Conservation (phyloP, 2,797 vertebrate genomes). For the Acanthurus leucopareius region DNA sequence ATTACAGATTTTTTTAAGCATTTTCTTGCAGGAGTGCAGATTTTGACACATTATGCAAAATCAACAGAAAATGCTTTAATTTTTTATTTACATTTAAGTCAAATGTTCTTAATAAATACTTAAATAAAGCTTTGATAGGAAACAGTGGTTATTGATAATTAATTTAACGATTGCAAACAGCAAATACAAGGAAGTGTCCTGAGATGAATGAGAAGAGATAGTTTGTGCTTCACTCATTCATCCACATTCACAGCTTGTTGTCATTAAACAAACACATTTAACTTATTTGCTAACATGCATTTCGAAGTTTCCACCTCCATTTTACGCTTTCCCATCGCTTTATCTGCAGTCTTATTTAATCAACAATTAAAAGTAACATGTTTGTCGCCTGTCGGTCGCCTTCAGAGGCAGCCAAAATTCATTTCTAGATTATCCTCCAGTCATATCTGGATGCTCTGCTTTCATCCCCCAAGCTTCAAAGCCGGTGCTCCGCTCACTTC, state of each 20-base stretch:
- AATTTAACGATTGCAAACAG: neutral
- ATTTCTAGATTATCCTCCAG: conserved; percentile 79
- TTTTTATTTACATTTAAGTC: conserved; percentile 3
- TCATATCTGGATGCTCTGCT: conserved; percentile 80
- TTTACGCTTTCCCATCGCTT: conserved; percentile 59
- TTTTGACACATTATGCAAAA: conserved; percentile 26
- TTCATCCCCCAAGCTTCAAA: conserved; percentile 81
- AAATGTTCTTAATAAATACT: conserved; percentile 29
- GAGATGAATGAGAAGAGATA: conserved; percentile 39
- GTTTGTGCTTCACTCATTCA: conserved; percentile 38
- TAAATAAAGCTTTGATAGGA: conserved; percentile 40
- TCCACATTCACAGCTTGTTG: conserved; percentile 69
- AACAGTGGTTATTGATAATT: conserved; percentile 44
- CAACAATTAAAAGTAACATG: conserved; percentile 67
- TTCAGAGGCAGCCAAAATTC: conserved; percentile 72
- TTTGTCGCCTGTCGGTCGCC: conserved; percentile 78
- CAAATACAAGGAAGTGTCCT: conserved; percentile 51
- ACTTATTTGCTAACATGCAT: conserved; percentile 64
- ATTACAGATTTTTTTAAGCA: conserved; percentile 3
- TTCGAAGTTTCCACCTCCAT: conserved; percentile 66
- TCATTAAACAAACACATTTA: conserved; percentile 72
- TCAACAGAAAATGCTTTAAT: conserved; percentile 37
- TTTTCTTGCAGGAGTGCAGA: neutral
- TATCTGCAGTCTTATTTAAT: conserved; percentile 75
- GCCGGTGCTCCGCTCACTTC: conserved; percentile 74